Base-by-base conservation (phyloP, 2,113 vertebrate genomes). In the Conger conger region DNA sequence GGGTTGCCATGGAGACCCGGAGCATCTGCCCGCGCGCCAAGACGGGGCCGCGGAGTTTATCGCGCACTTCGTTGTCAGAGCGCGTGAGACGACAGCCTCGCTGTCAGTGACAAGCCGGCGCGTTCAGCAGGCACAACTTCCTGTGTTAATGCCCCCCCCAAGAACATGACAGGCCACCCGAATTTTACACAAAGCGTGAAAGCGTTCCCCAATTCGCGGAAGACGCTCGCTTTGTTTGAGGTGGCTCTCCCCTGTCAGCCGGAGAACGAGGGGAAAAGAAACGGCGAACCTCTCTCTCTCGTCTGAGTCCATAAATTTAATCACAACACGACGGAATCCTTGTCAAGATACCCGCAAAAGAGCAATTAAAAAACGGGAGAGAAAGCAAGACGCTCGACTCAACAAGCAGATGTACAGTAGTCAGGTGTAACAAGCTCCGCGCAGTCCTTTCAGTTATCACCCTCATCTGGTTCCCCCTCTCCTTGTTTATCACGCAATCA, bases 1-100 rank as follows among this genome's bases (percentile, higher is more conserved):
- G 81, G 53, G 85, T 86, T 90, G 80, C 83, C 89, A 90, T 88
- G 82, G 90, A 86, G 79, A 92, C 86, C 33, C 3, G 33, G 9
- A 79, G 81, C n/a, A 38, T 63, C 11, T 53, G 27, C 35, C 15
- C 36, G 35, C 8, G 16, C 15, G 76, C 77, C 37, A 3, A 36
- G 77, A 84, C 63, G 45, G 27, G 83, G 15, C n/a, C 17, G 83
- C 7, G 23, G 83, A 33, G 83, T 79, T 54, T 35, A 50, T 30
- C 73, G 17, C 40, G 82, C 82, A 2, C 30, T 76, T 23, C 11
- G 7, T 17, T 18, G 38, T 45, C 17, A 4, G n/a, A 17, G 42
- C 17, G 16, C 37, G 13, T 2, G 20, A n/a, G 30, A 36, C 23
- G 30, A 77, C 45, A 45, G 50, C n/a, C 27, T 73, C n/a, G 18